phyloP scores from a whole-genome alignment of 2,797 vertebrate species.

The Pygocentrus nattereri region DNA sequence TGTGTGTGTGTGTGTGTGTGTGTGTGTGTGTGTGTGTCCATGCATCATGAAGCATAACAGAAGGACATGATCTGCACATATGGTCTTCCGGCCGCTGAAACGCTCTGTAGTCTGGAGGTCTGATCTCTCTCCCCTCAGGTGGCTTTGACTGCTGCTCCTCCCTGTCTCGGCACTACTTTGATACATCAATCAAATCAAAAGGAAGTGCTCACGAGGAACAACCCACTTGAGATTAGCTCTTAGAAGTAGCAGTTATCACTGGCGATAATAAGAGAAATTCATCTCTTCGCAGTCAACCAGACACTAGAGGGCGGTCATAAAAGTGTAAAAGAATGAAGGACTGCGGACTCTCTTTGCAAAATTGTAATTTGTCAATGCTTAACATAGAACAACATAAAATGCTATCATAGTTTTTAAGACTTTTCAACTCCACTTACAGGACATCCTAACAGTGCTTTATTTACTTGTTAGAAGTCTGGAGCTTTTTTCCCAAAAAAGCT shows the following conservation, averaged over 20 bases:
- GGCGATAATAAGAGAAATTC: background rate
- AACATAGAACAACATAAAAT: no score
- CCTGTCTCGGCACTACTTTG: constrained; percentile 57
- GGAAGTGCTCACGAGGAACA: constrained; percentile 35
- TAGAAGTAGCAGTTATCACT: background rate
- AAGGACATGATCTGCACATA: constrained; percentile 63
- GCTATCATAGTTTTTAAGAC: no score
- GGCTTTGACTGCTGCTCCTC: constrained; percentile 61
- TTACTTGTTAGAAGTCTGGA: no score
- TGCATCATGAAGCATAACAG: constrained; percentile 62
- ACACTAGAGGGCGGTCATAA: background rate
- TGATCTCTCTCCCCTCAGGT: constrained; percentile 59
- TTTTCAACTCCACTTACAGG: no score
- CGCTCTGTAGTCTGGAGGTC: constrained; percentile 41
- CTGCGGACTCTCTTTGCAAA: background rate
- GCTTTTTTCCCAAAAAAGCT: no score
- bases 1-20: constrained; percentile 20
- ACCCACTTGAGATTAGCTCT: constrained; percentile 39
- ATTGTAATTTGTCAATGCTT: no score
- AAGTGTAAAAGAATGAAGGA: background rate
- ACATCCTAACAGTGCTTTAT: no score
- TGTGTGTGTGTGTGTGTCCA: constrained; percentile 49
- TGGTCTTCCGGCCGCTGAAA: constrained; percentile 57
- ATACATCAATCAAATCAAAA: constrained; percentile 63
- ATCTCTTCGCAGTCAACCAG: background rate